These are phyloP conservation scores for Tineola bisselliella DNA, from an alignment of 2,888 invertebrate genomes.

Conservation along the genomic window DNA sequence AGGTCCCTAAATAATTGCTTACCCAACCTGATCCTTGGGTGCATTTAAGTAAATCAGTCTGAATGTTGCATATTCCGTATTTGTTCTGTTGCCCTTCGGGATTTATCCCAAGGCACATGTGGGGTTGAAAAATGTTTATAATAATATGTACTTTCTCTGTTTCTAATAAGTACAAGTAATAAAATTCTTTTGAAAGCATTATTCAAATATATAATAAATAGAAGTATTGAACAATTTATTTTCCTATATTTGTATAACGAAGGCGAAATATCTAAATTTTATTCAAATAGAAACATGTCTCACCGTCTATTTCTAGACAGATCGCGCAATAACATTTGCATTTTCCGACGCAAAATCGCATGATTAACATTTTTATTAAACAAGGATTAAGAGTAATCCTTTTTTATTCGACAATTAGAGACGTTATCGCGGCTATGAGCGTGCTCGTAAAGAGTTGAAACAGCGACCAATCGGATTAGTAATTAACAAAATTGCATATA, in stretches of 20 bases:
- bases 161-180: too few species aligned
- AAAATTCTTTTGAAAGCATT: too few species aligned
- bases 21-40: constrained; percentile 12
- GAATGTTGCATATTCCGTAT: background rate
- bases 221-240: background rate
- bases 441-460: constrained; percentile 64
- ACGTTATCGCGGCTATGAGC: constrained; percentile 51
- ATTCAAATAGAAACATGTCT: background rate
- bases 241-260: background rate
- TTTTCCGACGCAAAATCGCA: constrained; percentile 53
- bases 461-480: constrained; percentile 47
- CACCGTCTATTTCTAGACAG: constrained; percentile 2
- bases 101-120: background rate
- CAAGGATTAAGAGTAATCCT: constrained; percentile 62
- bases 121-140: background rate
- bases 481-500: constrained; percentile 52
- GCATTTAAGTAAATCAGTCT: constrained; percentile 8
- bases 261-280: background rate
- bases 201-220: background rate
- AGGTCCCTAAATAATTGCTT: constrained; percentile 22
- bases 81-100: background rate
- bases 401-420: constrained; percentile 67
- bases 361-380: constrained; percentile 69
- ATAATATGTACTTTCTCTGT: background rate
- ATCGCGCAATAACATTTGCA: constrained; percentile 44